A percentile compares a stretch with the other conserved stretches of the same genome.
Evolutionary conservation across 1,140 invertebrate genomes (phyloP).

Genomic region (Atta cephalotes): DNA sequence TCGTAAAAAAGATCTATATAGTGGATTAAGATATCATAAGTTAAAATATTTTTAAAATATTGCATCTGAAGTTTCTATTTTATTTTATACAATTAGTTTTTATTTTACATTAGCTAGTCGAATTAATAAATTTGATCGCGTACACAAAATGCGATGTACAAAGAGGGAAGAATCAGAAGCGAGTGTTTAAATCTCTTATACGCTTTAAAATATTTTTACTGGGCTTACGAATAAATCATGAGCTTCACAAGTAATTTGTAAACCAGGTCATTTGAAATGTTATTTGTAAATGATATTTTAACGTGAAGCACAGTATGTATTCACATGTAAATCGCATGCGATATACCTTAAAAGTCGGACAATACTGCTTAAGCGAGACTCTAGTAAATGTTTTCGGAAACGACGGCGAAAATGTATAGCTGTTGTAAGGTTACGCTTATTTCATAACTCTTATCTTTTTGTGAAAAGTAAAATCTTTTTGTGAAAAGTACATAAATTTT

Average conservation of each 20-base stretch:
- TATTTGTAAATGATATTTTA: slow-evolving; percentile 70
- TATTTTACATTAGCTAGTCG: neutral
- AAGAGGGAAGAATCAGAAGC: neutral
- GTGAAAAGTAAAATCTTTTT: slow-evolving; percentile 11
- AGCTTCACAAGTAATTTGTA: slow-evolving; percentile 65
- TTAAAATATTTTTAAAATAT: neutral
- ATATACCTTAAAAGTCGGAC: slow-evolving; percentile 71
- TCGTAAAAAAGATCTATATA: neutral
- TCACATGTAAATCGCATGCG: slow-evolving; percentile 71
- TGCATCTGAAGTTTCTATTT: neutral
- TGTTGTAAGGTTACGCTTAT: neutral
- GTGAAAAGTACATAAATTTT: slow-evolving; percentile 12
- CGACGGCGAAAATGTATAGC: slow-evolving; percentile 12
- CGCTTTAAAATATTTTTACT: neutral
- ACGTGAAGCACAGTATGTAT: slow-evolving; percentile 66
- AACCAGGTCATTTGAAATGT: slow-evolving; percentile 63
- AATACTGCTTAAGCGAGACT: slow-evolving; percentile 66
- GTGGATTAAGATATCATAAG: neutral
- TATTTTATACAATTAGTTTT: neutral
- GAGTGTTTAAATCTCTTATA: slow-evolving; percentile 4
- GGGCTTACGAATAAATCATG: slow-evolving; percentile 6
- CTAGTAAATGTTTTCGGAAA: slow-evolving; percentile 40
- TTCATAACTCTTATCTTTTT: slow-evolving; percentile 15
- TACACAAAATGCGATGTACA: neutral
- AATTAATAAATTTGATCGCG: neutral